Percentiles rank a stretch among this genome's conserved stretches.
Conservation (phyloP, 1,140 invertebrate genomes). For the Andrena cerasifolii region DNA sequence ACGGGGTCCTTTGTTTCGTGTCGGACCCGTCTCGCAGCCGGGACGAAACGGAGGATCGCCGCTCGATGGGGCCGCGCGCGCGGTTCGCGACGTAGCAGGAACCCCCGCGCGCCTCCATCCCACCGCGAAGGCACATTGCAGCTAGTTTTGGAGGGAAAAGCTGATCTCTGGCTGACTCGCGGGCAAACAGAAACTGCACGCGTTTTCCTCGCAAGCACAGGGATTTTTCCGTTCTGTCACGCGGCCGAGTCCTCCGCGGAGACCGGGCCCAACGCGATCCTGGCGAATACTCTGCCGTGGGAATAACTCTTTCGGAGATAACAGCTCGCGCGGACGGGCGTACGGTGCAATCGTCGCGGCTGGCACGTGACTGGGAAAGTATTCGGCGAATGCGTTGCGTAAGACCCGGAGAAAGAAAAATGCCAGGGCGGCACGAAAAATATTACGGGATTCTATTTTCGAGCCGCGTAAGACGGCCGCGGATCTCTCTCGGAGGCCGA, state of each 20-base stretch:
- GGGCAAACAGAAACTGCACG: slow-evolving; percentile 25
- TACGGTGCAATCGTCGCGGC: too few species aligned
- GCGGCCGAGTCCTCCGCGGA: too few species aligned
- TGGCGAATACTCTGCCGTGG: too few species aligned
- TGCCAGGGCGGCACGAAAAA: not conserved
- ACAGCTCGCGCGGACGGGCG: too few species aligned
- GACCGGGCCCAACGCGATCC: too few species aligned
- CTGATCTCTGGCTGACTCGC: not conserved
- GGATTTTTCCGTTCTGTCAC: not conserved
- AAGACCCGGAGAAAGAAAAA: not conserved
- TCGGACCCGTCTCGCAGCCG: not conserved
- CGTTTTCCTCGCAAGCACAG: not conserved
- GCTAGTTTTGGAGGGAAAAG: slow-evolving; percentile 43
- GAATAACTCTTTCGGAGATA: too few species aligned
- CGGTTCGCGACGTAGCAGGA: not conserved
- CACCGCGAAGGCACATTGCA: not conserved
- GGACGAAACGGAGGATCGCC: not conserved
- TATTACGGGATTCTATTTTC: slow-evolving; percentile 19
- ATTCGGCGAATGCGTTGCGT: too few species aligned
- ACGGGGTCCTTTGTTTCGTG: slow-evolving; percentile 9
- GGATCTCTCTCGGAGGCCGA: not conserved
- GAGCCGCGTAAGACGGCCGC: not conserved
- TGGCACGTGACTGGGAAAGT: too few species aligned
- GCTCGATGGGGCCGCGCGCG: too few species aligned
- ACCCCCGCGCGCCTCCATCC: not conserved